Conservation (phyloP, 2,113 vertebrate genomes). For the Rhinopomastus cyanomelas region DNA sequence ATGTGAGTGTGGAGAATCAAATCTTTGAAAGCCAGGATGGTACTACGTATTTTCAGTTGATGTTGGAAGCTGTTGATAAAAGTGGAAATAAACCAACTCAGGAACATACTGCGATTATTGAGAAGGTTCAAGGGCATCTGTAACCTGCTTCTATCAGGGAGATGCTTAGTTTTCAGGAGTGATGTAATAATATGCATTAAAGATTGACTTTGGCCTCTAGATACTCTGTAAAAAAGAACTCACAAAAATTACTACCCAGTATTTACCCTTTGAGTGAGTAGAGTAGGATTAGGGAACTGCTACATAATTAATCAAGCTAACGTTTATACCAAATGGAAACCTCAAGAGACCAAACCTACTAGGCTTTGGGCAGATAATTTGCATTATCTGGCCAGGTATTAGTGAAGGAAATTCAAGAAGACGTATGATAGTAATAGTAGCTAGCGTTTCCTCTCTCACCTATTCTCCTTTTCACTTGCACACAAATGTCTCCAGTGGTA, state of each 20-base stretch:
- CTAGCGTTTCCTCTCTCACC: background rate
- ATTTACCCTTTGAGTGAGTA: background rate
- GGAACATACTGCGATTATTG: background rate
- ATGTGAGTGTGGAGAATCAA: background rate
- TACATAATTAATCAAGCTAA: background rate
- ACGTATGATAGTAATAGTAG: background rate
- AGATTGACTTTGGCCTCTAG: background rate
- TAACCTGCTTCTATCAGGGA: background rate
- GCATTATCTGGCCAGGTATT: background rate
- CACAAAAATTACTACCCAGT: background rate
- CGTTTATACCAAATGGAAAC: slow-evolving; percentile 4
- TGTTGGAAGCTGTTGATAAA: slow-evolving; percentile 25
- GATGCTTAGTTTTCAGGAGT: background rate
- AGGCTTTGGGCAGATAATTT: background rate
- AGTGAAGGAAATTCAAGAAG: background rate
- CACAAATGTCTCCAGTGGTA: background rate
- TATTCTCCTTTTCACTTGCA: background rate
- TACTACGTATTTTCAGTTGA: slow-evolving; percentile 32
- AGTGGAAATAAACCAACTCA: background rate
- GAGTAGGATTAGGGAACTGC: background rate
- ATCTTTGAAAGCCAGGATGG: slow-evolving; percentile 8
- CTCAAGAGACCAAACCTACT: background rate
- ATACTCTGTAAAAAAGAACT: background rate
- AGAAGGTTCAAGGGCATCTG: background rate
- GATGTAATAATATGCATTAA: background rate